Conservation (phyloP, 2,888 invertebrate species). For the Lasioglossum leucozonium region DNA sequence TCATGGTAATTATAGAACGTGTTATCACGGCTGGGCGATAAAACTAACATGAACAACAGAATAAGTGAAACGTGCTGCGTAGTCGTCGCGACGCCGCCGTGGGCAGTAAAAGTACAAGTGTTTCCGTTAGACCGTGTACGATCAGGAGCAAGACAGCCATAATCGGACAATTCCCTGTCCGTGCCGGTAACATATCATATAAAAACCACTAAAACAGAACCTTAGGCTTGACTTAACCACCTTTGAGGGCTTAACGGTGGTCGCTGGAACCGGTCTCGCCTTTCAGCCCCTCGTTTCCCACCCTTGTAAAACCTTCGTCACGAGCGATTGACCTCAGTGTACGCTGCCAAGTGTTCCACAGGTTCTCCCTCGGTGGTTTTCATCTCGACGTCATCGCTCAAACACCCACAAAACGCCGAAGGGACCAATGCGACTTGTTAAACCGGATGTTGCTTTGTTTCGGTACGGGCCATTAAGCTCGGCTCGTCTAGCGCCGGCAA, state of each 20-base stretch:
- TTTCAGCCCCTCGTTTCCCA: constrained; percentile 52
- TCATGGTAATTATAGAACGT: not conserved
- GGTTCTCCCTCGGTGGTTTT: constrained; percentile 63
- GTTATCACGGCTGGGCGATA: not conserved
- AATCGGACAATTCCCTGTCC: constrained; percentile 8
- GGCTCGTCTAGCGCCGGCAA: not conserved
- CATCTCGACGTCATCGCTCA: constrained; percentile 62
- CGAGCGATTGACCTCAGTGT: constrained; percentile 68
- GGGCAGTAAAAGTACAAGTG: not conserved
- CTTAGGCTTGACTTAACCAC: constrained; percentile 56
- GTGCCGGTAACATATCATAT: constrained; percentile 26
- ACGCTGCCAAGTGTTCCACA: constrained; percentile 70
- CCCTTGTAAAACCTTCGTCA: constrained; percentile 67
- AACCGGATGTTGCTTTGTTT: constrained; percentile 39
- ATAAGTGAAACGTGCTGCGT: not conserved
- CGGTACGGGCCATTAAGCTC: constrained; percentile 20
- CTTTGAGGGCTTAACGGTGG: constrained; percentile 58
- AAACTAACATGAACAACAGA: not conserved
- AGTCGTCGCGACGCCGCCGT: not conserved
- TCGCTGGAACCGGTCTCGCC: constrained; percentile 41
- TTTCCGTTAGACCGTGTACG: not conserved
- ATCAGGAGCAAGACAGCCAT: not conserved
- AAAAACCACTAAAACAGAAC: constrained; percentile 50
- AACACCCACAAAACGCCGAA: constrained; percentile 48
- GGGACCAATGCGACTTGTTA: constrained; percentile 50